Conservation (phyloP, 2,797 vertebrate species). For the Eidolon dupreanum region DNA sequence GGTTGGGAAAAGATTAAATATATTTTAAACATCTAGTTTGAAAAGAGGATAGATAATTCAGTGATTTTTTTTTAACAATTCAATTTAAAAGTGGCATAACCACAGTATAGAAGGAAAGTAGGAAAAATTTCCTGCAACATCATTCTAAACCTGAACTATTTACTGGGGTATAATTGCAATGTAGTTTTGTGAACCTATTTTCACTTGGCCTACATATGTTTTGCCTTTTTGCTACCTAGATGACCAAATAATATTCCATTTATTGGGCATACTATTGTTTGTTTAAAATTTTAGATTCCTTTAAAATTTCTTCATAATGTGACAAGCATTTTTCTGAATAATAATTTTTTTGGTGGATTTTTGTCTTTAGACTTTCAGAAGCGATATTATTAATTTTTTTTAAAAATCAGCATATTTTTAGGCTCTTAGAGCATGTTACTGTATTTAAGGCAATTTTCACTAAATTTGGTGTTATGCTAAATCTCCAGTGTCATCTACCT, state of each 20-base stretch:
- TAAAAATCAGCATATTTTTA: neutral
- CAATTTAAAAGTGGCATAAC: neutral
- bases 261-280: neutral
- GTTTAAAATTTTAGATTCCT: neutral
- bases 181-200: neutral
- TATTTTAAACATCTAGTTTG: neutral
- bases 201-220: neutral
- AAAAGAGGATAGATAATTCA: neutral
- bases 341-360: conserved; percentile 22
- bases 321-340: neutral
- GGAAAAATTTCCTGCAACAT: neutral
- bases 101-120: neutral
- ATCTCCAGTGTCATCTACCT: neutral
- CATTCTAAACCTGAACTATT: neutral
- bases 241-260: neutral
- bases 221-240: neutral
- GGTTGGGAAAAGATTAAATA: neutral
- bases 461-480: neutral
- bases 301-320: neutral
- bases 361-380: conserved; percentile 33
- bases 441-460: neutral
- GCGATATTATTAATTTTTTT: neutral
- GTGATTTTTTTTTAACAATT: neutral
- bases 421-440: neutral
- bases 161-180: neutral